Base-by-base conservation (phyloP, 2,797 vertebrate species). In the Crax fasciolata region DNA sequence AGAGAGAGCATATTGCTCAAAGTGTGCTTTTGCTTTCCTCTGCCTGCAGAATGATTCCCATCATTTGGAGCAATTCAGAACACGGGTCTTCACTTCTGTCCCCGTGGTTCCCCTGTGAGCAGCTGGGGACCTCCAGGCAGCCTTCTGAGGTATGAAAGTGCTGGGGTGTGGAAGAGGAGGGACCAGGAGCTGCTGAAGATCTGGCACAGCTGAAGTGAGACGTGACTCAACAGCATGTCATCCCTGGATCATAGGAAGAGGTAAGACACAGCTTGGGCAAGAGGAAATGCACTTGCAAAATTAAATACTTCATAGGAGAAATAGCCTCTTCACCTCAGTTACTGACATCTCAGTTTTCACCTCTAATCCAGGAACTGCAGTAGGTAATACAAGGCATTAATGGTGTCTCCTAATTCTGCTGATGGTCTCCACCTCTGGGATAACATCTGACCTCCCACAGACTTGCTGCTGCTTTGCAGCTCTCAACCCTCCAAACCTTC, bases 151-250 rank as follows among this genome's bases (percentile, higher is more conserved):
- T 55, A 17, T 55, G 52, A 17, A 66, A 75, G 59, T 13, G 70
- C 72, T 85, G 55, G 27, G 35, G 10, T 25, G 32, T 51, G 32
- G 66, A 71, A 77, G 72, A 83, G 44, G 23, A 87, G 78, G 32
- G 61, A 88, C 75, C 38, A 28, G 77, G 94, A 83, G 76, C 57
- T 83, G 61, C 78, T 87, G 85, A 75, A 78, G 83, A 78, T 48
- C 54, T 2, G 3, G 24, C 24, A 19, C 49, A 68, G 84, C 62
- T 91, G 70, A 86, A 93, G 73, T 18, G 43, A 75, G 30, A 73
- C 30, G 27, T 78, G 76, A 84, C 66, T 91, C 76, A 73, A 63
- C 62, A 54, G 13, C 62, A 4, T 35, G 30, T 81, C 83, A 88
- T 76, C 28, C 41, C 62, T 73, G 38, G 84, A 67, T 89, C 8